These are phyloP conservation scores for Marmota flaviventris DNA, from an alignment of 2,113 vertebrate species.

Conservation along the genomic window DNA sequence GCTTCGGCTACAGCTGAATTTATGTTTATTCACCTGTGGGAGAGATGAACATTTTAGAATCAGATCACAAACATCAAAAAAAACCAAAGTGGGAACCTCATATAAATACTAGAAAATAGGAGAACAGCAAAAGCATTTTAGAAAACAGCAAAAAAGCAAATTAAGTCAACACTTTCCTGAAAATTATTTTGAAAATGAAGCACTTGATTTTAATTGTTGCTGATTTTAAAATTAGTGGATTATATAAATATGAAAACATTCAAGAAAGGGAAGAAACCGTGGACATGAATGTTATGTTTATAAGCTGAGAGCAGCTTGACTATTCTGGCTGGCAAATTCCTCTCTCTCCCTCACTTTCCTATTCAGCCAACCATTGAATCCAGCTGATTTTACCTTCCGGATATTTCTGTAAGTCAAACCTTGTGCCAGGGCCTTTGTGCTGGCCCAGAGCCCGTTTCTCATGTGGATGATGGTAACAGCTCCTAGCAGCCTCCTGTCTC, in stretches of 20 bases:
- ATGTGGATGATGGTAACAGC: too few species aligned
- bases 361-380: neutral
- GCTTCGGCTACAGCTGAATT: constrained; percentile 29
- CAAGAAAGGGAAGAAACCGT: neutral
- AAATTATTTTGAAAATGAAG: constrained; percentile 30
- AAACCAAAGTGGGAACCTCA: neutral
- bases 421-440: neutral
- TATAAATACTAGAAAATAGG: neutral
- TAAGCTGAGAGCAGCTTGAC: neutral
- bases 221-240: constrained; percentile 5
- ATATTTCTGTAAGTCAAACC: neutral
- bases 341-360: neutral
- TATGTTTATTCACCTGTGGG: constrained; percentile 34
- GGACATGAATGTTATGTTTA: neutral
- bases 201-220: neutral
- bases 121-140: neutral
- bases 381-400: neutral
- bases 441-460: neutral
- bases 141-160: neutral
- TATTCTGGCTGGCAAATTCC: neutral
- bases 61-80: constrained; percentile 42
- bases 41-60: constrained; percentile 26
- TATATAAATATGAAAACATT: neutral
- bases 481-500: neutral
- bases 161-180: neutral